Base-by-base conservation (phyloP, 2,797 vertebrate species). In the Myotis myotis region DNA sequence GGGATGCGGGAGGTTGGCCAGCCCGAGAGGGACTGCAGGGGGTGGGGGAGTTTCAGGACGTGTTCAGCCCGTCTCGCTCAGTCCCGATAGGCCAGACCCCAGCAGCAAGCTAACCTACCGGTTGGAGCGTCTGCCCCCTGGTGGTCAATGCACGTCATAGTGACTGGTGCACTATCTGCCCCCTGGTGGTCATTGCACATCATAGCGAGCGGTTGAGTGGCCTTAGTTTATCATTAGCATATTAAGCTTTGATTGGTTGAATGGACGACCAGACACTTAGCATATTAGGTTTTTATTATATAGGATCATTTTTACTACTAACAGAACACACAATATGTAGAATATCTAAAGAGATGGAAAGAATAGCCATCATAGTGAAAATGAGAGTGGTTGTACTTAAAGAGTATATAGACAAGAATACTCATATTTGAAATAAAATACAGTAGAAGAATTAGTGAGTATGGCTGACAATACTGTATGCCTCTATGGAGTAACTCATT, bases 351-450 rank as follows among this genome's bases (percentile, higher is more conserved):
- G 33, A 81, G 53, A 15, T 62, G 36, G 62, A 81, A 80, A 41
- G 25, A 36, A 8, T 25, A n/a, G n/a, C 25, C 10, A 79, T 6
- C 5, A 38, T 8, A 38, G 28, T 28, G 76, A 22, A 96, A 55
- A 51, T 23, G 22, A 75, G 5, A 74, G 4, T 47, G 79, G n/a
- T 22, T 60, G 7, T 74, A 23, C 60, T 89, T 91, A 81, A 85
- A 64, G n/a, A 68, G 17, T 20, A 53, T 13, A 49, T 33, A 79
- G 25, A 82, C 8, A 84, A 79, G 79, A 85, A 80, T 1, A 4
- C 49, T 66, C 7, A n/a, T 23, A 81, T 30, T 60, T 62, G 28
- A 84, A 92, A 88, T 60, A 87, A 93, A 89, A 51, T 79, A 3
- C 20, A 57, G 38, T 82, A 55, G 22, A 84, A 60, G 5, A 10